Base-by-base conservation (phyloP, 2,888 invertebrate species). In the Timandra comae region DNA sequence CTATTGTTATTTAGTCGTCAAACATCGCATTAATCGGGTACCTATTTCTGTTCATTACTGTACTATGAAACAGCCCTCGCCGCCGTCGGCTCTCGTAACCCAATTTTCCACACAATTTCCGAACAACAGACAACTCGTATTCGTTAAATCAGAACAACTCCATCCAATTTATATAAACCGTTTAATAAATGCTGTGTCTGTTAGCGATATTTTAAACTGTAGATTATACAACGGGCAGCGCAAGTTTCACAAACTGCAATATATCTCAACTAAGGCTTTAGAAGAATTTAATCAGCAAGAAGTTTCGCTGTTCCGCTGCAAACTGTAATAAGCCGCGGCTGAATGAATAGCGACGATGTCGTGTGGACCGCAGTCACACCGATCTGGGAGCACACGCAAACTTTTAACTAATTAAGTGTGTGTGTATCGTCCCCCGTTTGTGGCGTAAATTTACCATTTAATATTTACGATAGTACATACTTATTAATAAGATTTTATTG, bases 221-320 rank as follows among this genome's bases (percentile, higher is more conserved):
- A 30, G 21, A 30, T 24, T 31, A 32, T 35, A 39, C 33, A 35
- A 30, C 32, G 29, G 32, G 27, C 12, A n/a, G 25, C 9, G 31
- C 28, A 39, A 39, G 29, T 39, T 39, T 12, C 22, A 8, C 35
- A n/a, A 39, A 39, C 39, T 35, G 39, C 33, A 33, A 33, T 39
- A 33, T 33, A 39, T 39, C 39, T 39, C 32, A 12, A 27, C 20
- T 33, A 30, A 11, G 30, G 32, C 30, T 33, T 33, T 27, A 21
- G 29, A 32, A 24, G 24, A 24, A 39, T 24, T 12, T 30, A 35
- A 39, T 39, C 29, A 35, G 25, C 20, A 13, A 16, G 7, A 22
- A 23, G 16, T 27, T 24, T 24, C 27, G 13, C 13, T 7, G 19
- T 11, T 7, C 7, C 11, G 24, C 11, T 9, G 9, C 6, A 2